phyloP scores from a whole-genome alignment of 2,888 invertebrate genomes.

The Noctuana brunneofusca region DNA sequence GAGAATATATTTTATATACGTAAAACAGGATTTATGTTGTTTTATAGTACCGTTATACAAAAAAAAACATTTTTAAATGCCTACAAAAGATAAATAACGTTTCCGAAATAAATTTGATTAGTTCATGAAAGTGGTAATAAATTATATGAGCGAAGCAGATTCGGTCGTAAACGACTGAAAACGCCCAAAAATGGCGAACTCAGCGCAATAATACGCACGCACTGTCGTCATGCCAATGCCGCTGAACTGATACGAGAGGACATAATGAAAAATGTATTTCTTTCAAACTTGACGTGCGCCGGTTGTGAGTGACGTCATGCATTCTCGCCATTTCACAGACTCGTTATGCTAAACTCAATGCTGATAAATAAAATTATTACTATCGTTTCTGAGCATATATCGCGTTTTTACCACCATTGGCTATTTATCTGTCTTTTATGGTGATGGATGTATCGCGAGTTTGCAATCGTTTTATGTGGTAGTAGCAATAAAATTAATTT shows the following conservation, averaged over 20 bases:
- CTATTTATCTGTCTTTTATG: background rate
- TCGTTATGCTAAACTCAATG: background rate
- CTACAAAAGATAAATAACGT: no score
- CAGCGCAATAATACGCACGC: constrained; percentile 47
- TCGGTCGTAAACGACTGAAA: constrained; percentile 17
- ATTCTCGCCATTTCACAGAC: constrained; percentile 39
- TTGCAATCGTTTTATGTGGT: background rate
- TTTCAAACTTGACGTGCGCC: constrained; percentile 51
- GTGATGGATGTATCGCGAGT: background rate
- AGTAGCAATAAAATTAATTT: constrained; percentile 32
- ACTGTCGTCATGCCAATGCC: constrained; percentile 46
- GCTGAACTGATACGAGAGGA: constrained; percentile 41
- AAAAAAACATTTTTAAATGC: no score
- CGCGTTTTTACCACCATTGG: no score
- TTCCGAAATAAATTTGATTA: constrained; percentile 34
- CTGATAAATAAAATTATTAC: background rate
- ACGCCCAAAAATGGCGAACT: constrained; percentile 41
- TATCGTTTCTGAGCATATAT: background rate
- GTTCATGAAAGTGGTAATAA: constrained; percentile 8
- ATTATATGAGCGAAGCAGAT: constrained; percentile 3
- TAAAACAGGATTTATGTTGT: no score
- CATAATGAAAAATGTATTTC: constrained; percentile 63
- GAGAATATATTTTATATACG: no score
- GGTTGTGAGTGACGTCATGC: constrained; percentile 57
- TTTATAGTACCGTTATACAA: no score